Base-by-base conservation (phyloP, 2,888 invertebrate genomes). In the Plagodis pulveraria region DNA sequence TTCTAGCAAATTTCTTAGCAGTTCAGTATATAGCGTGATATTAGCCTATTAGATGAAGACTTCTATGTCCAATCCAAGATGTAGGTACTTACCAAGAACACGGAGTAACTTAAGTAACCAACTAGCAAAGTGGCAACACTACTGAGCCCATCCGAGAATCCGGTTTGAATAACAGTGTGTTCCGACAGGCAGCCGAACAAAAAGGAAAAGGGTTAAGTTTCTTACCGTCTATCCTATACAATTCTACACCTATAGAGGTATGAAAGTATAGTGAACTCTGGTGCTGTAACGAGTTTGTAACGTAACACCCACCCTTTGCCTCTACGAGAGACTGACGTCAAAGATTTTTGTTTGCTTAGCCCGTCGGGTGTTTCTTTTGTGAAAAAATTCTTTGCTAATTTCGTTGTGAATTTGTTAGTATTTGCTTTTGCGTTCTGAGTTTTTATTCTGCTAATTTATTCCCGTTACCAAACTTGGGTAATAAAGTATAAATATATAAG, bases 191-290 rank as follows among this genome's bases (percentile, higher is more conserved):
- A 65, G 67, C 61, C 67, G 67, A 67, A 67, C 70, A 77, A 77
- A 79, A 77, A 75, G 70, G 69, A 75, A 81, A 80, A 60, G 52
- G 79, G 71, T 77, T 75, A 61, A 59, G 73, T 80, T 80, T 78
- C 77, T 78, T 79, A 70, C 72, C 71, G 58, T 71, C 67, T 72
- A 76, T 74, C 74, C 77, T 70, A 72, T 64, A 71, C 73, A 68
- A 57, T 8, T 35, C 43, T 41, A 34, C 33, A 34, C 41, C 49
- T 41, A 41, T 38, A 49, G 49, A 33, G 1, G 36, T 50, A 42
- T n/a, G 33, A 11, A 33, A 6, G 8, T 41, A 41, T 41, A 40
- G 36, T 47, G 34, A 9, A 46, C 12, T 47, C 47, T 12, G 38
- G 45, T 42, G 46, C 50, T 43, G 34, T 59, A 60, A 63, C 62